phyloP scores from a whole-genome alignment of 2,888 invertebrate genomes.

The Pandemis corylana region DNA sequence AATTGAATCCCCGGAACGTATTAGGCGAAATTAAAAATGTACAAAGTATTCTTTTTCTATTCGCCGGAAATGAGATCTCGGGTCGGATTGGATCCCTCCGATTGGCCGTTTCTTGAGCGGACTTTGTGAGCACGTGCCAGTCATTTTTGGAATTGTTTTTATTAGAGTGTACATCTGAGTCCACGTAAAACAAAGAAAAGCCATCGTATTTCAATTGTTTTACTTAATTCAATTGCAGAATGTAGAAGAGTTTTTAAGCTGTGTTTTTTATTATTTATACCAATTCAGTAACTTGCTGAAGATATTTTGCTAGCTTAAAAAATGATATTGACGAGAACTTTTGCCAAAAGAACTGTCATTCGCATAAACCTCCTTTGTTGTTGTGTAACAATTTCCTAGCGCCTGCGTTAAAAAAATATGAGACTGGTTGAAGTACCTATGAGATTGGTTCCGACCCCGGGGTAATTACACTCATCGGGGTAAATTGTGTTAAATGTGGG shows the following conservation, averaged over 20 bases:
- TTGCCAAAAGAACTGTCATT: too few species aligned
- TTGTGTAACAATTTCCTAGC: too few species aligned
- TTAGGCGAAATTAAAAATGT: slow-evolving; percentile 42
- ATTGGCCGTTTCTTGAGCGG: slow-evolving; percentile 11
- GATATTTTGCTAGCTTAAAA: too few species aligned
- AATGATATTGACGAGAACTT: too few species aligned
- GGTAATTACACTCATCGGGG: too few species aligned
- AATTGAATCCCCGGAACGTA: slow-evolving; percentile 39
- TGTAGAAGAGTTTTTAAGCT: neutral
- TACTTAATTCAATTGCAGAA: neutral
- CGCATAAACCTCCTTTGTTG: too few species aligned
- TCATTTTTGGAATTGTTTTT: neutral
- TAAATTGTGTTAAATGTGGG: too few species aligned
- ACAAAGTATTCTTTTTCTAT: slow-evolving; percentile 25
- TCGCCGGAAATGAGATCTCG: slow-evolving; percentile 14
- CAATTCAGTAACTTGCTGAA: too few species aligned
- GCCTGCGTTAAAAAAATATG: too few species aligned
- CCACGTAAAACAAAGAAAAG: neutral
- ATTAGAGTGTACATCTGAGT: neutral
- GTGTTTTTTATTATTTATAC: neutral
- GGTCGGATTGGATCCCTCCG: neutral
- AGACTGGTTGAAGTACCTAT: too few species aligned
- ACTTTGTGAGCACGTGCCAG: neutral
- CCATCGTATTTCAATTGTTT: too few species aligned
- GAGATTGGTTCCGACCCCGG: too few species aligned